phyloP scores from a whole-genome alignment of 2,888 invertebrate genomes.

The Rhyacophila evoluta region DNA sequence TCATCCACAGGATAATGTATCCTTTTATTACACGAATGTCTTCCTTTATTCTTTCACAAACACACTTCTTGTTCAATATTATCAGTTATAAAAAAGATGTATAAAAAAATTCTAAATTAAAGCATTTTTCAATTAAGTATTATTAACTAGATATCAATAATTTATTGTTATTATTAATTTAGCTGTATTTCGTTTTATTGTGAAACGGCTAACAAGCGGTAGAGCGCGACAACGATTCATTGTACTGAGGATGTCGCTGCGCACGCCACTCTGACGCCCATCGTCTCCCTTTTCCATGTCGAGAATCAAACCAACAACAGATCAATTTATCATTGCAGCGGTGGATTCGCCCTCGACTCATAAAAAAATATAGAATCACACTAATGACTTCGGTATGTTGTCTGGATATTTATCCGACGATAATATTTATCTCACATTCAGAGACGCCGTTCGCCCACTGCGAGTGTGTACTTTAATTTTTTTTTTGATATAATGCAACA shows the following conservation, averaged over 20 bases:
- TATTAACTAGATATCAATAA: conserved; percentile 15
- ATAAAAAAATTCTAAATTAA: conserved; percentile 24
- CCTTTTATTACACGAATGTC: conserved; percentile 10
- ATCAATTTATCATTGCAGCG: background rate
- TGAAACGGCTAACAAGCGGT: conserved; percentile 22
- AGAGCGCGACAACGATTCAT: background rate
- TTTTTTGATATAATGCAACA: no score
- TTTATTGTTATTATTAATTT: conserved; percentile 24
- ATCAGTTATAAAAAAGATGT: conserved; percentile 24
- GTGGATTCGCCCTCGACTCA: background rate
- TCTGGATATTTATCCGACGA: background rate
- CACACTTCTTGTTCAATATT: conserved; percentile 24
- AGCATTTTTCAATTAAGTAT: conserved; percentile 23
- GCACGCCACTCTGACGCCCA: background rate
- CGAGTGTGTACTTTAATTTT: no score
- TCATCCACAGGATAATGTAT: background rate
- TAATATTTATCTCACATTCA: no score
- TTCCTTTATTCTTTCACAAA: conserved; percentile 16
- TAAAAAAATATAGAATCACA: background rate
- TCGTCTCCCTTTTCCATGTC: background rate
- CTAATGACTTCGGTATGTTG: background rate
- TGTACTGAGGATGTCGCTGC: background rate
- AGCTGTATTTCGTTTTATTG: conserved; percentile 1
- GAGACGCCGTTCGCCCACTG: no score
- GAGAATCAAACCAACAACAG: background rate